Evolutionary conservation across 2,113 vertebrate genomes (phyloP).

Genomic region (Athene cunicularia): DNA sequence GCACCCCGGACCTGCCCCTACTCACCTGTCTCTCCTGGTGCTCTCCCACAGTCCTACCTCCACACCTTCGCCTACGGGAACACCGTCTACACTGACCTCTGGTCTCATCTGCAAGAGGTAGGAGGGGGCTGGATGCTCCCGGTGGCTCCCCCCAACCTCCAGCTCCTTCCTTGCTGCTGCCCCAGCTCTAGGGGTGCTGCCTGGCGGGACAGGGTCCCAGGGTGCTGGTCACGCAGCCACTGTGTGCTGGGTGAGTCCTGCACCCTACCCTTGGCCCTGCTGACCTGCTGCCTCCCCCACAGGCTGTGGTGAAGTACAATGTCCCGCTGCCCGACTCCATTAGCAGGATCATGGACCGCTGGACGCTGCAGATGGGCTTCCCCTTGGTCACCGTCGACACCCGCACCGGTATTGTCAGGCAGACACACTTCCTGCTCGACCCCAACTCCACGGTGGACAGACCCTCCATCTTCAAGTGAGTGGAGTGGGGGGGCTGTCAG

Average conservation of each 20-base stretch:
- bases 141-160: background rate
- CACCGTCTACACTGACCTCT: conserved; percentile 85
- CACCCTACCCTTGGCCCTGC: fast-evolving
- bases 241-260: fast-evolving
- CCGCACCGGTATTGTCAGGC: conserved; percentile 3
- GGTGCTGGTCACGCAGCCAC: background rate
- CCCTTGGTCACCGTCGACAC: conserved; percentile 87
- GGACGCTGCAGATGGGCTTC: conserved; percentile 94
- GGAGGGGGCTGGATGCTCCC: background rate
- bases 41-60: conserved; percentile 82
- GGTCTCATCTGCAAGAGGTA: conserved; percentile 86
- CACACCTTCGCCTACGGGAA: conserved; percentile 79
- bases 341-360: conserved; percentile 85
- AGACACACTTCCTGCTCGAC: conserved; percentile 88
- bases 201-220: fast-evolving
- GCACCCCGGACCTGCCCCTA: background rate
- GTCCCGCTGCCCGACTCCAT: background rate
- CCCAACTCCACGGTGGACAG: conserved; percentile 55
- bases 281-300: background rate
- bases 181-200: background rate
- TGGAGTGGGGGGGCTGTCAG: fast-evolving
- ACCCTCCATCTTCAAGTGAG: conserved; percentile 82
- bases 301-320: fast-evolving
- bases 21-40: background rate
- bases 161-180: background rate